Base-by-base conservation (phyloP, 2,888 invertebrate genomes). In the Drosophila monieri region DNA sequence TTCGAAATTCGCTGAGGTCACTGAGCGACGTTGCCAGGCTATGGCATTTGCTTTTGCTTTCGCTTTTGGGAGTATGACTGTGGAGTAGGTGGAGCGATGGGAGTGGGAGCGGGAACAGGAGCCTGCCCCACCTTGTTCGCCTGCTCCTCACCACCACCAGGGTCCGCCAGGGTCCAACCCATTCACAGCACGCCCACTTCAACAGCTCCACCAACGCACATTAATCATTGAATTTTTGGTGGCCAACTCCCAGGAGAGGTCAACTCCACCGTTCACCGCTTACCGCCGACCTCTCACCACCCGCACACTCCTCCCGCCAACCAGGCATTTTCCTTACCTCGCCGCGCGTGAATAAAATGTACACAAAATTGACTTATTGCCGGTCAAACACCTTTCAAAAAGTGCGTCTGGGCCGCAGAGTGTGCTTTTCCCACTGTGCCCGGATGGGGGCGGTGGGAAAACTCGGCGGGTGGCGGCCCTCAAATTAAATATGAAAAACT, bases 361-460 rank as follows among this genome's bases (percentile, higher is more conserved):
- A 85, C 81, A 87, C 88, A 85, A 88, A 85, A 85, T 88, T 85
- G 84, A 85, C 84, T 85, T 85, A 85, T 83, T 85, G 89, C 89
- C 84, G 89, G 89, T 88, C 84, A 85, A 85, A 85, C 89, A 85
- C 84, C 84, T 85, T 85, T 57, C 80, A 67, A 85, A 87, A 76
- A 56, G 58, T 62, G 71, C 62, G 67, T 70, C 55, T 66, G 65
- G 32, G 54, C 64, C 43, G 35, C 23, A 56, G 76, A 76, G 46
- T 70, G 65, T 71, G 61, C 43, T 39, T 47, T 64, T 67, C 68
- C 68, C 54, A 30, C 68, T 37, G 55, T 67, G 55, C 30, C 48
- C 65, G 43, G 37, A 10, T 23, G 59, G n/a, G 64, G 65, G 61
- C 18, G 59, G 18, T 12, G 12, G 15, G 10, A 43, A 43, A 43